Evolutionary conservation across 2,113 vertebrate species (phyloP).

Genomic region (Callithrix jacchus): DNA sequence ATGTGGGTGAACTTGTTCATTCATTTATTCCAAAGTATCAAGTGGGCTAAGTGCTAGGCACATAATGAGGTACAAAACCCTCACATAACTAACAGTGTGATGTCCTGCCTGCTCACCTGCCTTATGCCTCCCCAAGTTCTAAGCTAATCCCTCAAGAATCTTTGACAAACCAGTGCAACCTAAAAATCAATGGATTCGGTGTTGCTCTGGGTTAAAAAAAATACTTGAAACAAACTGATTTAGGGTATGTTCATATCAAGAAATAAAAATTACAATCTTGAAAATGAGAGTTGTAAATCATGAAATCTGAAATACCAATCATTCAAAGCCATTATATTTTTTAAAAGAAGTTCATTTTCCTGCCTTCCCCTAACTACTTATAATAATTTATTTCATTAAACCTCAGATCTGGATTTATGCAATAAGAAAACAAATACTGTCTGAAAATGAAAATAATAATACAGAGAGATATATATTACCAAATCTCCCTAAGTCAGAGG

Average conservation of each 20-base stretch:
- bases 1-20: neutral
- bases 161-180: neutral
- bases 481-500: conserved; percentile 19
- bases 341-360: neutral
- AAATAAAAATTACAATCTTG: conserved; percentile 26
- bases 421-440: conserved; percentile 18
- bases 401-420: neutral
- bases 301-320: neutral
- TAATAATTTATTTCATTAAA: conserved; percentile 5
- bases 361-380: neutral
- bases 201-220: neutral
- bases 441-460: conserved; percentile 43
- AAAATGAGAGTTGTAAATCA: conserved; percentile 25
- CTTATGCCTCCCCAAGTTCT: neutral
- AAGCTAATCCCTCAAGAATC: neutral
- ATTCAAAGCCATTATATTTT: neutral
- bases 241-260: neutral
- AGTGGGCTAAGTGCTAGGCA: neutral
- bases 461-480: neutral
- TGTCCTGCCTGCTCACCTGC: neutral
- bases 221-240: neutral
- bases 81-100: neutral
- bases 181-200: neutral
- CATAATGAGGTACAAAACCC: neutral
- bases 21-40: neutral